These are phyloP conservation scores for Spodoptera exigua DNA, from an alignment of 2,888 invertebrate genomes.

Conservation along the genomic window DNA sequence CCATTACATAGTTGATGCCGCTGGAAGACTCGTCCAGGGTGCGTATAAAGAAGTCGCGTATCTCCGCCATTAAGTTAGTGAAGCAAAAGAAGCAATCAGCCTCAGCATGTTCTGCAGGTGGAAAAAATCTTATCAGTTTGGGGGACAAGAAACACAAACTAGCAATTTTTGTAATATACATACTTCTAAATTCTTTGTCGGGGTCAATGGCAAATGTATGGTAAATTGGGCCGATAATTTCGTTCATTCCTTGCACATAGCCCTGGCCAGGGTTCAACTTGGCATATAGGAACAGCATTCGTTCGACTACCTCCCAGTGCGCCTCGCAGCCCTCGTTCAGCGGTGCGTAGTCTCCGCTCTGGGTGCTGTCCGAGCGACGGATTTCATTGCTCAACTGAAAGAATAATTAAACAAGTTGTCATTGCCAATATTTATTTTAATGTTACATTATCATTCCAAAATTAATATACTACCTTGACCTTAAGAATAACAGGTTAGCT, in stretches of 20 bases:
- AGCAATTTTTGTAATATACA: conserved; percentile 60
- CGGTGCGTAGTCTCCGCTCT: conserved; percentile 92
- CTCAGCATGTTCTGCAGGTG: conserved; percentile 94
- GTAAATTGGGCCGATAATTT: conserved; percentile 99
- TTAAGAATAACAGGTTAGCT: no score
- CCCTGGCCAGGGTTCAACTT: conserved; percentile 99
- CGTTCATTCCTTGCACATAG: conserved; percentile 99
- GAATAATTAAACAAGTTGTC: conserved; percentile 66
- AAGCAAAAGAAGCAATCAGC: conserved; percentile 99
- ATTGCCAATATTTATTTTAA: not conserved
- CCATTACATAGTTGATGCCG: conserved; percentile 98
- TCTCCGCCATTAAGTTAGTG: conserved; percentile 99
- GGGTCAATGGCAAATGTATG: conserved; percentile 98
- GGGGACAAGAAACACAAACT: no score
- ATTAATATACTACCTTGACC: no score
- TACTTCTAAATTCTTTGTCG: conserved; percentile 93
- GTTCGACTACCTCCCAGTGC: conserved; percentile 99
- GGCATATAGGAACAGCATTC: conserved; percentile 98
- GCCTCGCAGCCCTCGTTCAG: conserved; percentile 97
- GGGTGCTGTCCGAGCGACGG: conserved; percentile 86
- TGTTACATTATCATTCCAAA: no score
- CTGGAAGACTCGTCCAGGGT: conserved; percentile 97
- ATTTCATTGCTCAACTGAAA: conserved; percentile 93
- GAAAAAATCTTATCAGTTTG: not conserved
- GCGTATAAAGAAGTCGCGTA: conserved; percentile 98